A percentile compares a stretch with the other conserved stretches of the same genome.
These are phyloP conservation scores for Anticlea derivata DNA, from an alignment of 2,888 invertebrate species.

Conservation along the genomic window DNA sequence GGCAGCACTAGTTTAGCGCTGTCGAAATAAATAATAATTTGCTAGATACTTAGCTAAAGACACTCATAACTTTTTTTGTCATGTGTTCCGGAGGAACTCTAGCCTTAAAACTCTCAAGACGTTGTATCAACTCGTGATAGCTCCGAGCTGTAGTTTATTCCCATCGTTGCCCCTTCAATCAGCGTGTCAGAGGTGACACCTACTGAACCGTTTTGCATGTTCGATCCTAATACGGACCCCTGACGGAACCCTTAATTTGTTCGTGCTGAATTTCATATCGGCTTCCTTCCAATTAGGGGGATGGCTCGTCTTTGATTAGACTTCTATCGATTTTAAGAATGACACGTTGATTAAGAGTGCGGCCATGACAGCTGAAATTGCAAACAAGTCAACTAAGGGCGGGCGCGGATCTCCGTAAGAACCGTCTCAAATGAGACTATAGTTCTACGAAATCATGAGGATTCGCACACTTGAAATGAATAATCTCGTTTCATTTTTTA, in stretches of 20 bases:
- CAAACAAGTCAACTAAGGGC: neutral
- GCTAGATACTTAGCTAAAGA: too few relatives aligned
- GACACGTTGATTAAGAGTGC: slow-evolving; percentile 9
- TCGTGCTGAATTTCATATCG: slow-evolving; percentile 31
- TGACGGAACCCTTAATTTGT: slow-evolving; percentile 27
- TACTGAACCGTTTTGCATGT: slow-evolving; percentile 47
- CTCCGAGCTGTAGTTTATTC: slow-evolving; percentile 21
- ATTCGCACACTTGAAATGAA: too few relatives aligned
- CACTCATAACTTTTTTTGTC: too few relatives aligned
- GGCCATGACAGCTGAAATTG: neutral
- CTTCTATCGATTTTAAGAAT: slow-evolving; percentile 15
- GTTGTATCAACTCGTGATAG: slow-evolving; percentile 39
- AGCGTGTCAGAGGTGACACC: slow-evolving; percentile 48
- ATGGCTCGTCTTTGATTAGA: slow-evolving; percentile 25
- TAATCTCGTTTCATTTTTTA: too few relatives aligned
- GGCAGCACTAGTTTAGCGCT: too few relatives aligned
- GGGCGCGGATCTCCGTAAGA: too few relatives aligned
- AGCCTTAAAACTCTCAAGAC: neutral
- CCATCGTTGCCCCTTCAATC: slow-evolving; percentile 52
- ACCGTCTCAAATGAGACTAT: too few relatives aligned
- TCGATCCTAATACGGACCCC: slow-evolving; percentile 44
- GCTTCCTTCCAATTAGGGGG: slow-evolving; percentile 24
- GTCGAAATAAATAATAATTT: too few relatives aligned
- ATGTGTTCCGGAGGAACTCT: too few relatives aligned
- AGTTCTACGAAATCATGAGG: too few relatives aligned